Evolutionary conservation across 2,797 vertebrate genomes (phyloP).

Genomic region (Discoglossus pictus): DNA sequence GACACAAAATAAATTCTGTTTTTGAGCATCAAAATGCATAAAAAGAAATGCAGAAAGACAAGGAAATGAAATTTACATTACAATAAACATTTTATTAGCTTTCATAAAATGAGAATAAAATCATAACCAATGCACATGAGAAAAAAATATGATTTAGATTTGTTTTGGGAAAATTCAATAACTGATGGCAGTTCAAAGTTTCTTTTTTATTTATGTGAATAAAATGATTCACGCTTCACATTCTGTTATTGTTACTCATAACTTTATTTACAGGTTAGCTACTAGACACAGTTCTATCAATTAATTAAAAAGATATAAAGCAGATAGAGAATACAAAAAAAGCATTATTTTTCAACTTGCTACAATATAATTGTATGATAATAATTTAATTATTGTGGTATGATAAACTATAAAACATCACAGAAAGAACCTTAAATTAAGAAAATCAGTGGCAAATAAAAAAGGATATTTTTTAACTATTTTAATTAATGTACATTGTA

Average conservation of each 20-base stretch:
- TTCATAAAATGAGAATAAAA: constrained; percentile 28
- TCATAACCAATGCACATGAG: constrained; percentile 18
- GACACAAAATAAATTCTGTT: constrained; percentile 14
- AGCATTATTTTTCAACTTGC: too few species aligned
- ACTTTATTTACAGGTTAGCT: too few species aligned
- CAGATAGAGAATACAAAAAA: too few species aligned
- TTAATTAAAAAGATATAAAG: too few species aligned
- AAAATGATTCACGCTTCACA: constrained; percentile 15
- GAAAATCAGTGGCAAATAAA: too few species aligned
- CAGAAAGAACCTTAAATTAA: too few species aligned
- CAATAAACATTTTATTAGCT: constrained; percentile 36
- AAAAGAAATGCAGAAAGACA: not conserved
- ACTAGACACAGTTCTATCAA: too few species aligned
- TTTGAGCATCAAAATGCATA: constrained; percentile 25
- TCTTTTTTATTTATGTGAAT: constrained; percentile 10
- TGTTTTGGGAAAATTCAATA: constrained; percentile 18
- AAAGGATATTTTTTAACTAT: too few species aligned
- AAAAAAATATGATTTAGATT: constrained; percentile 20
- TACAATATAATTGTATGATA: too few species aligned
- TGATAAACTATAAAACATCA: too few species aligned
- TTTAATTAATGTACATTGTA: too few species aligned
- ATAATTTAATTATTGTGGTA: too few species aligned
- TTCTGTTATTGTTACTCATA: not conserved
- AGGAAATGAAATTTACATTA: constrained; percentile 36
- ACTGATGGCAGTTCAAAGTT: constrained; percentile 5